These are phyloP conservation scores for Harmothoe impar DNA, from an alignment of 2,888 invertebrate genomes.

Conservation along the genomic window DNA sequence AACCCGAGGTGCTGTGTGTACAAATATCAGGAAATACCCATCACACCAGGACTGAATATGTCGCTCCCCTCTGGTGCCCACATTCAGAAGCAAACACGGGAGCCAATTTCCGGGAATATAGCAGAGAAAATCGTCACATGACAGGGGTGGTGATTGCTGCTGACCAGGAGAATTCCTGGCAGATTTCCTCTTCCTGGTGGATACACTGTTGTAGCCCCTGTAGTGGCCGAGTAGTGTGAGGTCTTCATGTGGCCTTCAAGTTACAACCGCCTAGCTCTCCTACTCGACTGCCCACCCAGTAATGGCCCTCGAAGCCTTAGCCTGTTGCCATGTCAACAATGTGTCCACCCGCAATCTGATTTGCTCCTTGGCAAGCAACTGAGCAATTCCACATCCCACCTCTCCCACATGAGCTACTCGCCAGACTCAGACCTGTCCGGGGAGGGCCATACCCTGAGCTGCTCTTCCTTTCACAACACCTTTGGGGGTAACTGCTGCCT, in stretches of 20 bases:
- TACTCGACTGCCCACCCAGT: neutral
- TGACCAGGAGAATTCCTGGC: neutral
- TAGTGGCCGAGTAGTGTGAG: neutral
- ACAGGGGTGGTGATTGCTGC: constrained; percentile 1
- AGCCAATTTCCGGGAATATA: constrained; percentile 27
- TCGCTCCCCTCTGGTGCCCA: neutral
- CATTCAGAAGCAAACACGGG: neutral
- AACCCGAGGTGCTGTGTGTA: neutral
- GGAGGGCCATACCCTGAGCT: no score
- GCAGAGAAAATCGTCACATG: neutral
- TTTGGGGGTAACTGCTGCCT: no score
- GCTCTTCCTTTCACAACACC: no score
- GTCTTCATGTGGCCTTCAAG: neutral
- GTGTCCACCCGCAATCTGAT: neutral
- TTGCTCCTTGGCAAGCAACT: neutral
- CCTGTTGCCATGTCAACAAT: constrained; percentile 17
- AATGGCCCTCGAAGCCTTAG: neutral
- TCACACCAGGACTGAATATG: neutral
- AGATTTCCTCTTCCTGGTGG: neutral
- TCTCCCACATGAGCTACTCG: neutral
- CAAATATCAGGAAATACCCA: neutral
- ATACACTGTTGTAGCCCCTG: neutral
- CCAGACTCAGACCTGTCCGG: no score
- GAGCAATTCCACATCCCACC: neutral
- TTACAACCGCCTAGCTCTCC: neutral